Conservation (phyloP, 2,113 vertebrate genomes). For the Atherinomorus stipes region DNA sequence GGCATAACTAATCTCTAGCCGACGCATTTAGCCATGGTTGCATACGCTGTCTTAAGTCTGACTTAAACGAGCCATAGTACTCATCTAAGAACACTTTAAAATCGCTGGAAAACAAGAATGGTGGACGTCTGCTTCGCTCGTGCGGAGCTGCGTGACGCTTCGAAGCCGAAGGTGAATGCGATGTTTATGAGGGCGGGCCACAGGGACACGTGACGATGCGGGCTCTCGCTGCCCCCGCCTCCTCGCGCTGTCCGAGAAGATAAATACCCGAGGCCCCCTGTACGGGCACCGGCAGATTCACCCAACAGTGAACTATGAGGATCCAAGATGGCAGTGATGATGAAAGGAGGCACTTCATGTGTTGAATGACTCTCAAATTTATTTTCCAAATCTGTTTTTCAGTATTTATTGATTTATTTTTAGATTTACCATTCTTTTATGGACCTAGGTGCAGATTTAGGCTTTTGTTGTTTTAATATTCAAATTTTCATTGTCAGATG, state of each 20-base stretch:
- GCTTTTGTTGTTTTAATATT: background rate
- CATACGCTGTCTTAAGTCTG: background rate
- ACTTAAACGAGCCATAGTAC: background rate
- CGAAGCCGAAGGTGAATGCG: slow-evolving; percentile 17
- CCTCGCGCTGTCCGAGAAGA: background rate
- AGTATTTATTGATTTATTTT: no score
- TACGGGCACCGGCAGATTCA: background rate
- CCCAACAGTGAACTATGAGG: background rate
- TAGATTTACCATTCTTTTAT: background rate
- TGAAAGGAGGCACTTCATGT: background rate
- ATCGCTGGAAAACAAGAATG: background rate
- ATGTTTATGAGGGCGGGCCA: slow-evolving; percentile 66
- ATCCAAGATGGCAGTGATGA: no score
- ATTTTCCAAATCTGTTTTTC: background rate
- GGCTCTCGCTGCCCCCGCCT: background rate
- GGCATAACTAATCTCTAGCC: background rate
- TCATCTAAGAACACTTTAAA: background rate
- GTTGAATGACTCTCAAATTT: background rate
- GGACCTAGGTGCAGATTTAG: background rate
- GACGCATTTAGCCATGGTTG: background rate
- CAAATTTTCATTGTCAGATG: background rate
- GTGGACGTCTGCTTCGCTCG: background rate
- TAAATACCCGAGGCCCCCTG: slow-evolving; percentile 20
- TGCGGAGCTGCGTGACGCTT: slow-evolving; percentile 5
- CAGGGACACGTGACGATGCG: slow-evolving; percentile 64